Evolutionary conservation across 53 echinoderm and acorn worm genomes (phyloP).

Genomic region (Astropecten irregularis): DNA sequence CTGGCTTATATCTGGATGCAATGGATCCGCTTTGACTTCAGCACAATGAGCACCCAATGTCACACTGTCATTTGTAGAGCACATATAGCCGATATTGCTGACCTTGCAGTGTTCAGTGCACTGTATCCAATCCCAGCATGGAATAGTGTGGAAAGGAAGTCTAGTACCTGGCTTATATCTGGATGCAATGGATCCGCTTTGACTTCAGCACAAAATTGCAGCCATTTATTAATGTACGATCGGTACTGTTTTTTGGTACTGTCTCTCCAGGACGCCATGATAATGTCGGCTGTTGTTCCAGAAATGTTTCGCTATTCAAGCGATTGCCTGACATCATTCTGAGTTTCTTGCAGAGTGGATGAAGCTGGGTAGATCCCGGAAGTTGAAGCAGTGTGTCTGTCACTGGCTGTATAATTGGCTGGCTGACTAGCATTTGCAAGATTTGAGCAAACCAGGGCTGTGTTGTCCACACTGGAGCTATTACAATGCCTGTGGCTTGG

Average conservation of each 20-base stretch:
- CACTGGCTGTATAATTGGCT: conserved; percentile 44
- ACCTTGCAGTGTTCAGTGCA: conserved; percentile 54
- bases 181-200: conserved; percentile 4
- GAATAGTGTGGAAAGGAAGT: conserved; percentile 45
- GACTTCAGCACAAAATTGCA: conserved; percentile 32
- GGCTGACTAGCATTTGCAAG: conserved; percentile 34
- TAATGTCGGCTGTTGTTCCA: conserved; percentile 26
- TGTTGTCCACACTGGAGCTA: conserved; percentile 32
- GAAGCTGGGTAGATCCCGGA: conserved; percentile 18
- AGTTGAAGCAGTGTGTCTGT: background rate
- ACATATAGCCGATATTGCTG: too few relatives aligned
- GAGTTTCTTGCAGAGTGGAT: conserved; percentile 27
- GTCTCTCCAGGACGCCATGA: conserved; percentile 27
- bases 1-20: conserved; percentile 3
- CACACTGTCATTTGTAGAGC: too few relatives aligned
- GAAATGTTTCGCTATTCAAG: conserved; percentile 53
- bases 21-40: background rate
- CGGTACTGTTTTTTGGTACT: conserved; percentile 22
- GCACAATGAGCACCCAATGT: too few relatives aligned
- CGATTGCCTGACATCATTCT: conserved; percentile 55
- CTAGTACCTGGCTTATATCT: conserved; percentile 10
- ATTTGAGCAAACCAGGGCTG: conserved; percentile 53
- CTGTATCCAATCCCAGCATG: conserved; percentile 48
- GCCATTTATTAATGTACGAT: conserved; percentile 19
- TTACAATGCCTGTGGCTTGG: background rate